These are phyloP conservation scores for Chelmon rostratus DNA, from an alignment of 2,797 vertebrate species.

Conservation along the genomic window DNA sequence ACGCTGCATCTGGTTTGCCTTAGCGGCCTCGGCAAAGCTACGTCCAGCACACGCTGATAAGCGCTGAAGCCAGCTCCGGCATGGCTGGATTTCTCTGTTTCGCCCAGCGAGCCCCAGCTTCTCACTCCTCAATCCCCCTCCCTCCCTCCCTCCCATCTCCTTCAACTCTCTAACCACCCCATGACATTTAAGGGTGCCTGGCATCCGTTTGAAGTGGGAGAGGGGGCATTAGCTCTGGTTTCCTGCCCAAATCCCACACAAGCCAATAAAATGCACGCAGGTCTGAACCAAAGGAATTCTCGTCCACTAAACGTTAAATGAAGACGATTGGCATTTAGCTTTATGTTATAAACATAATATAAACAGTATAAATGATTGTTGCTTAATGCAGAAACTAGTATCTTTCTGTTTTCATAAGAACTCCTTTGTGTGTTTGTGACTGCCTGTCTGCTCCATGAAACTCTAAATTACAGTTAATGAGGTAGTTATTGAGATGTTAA, in stretches of 20 bases:
- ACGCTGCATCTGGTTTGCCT: constrained; percentile 84
- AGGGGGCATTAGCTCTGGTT: constrained; percentile 87
- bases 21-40: constrained; percentile 71
- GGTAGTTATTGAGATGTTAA: constrained; percentile 25
- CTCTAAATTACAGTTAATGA: constrained; percentile 38
- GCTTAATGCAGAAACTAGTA: constrained; percentile 10
- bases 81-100: constrained; percentile 71
- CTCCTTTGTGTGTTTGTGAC: constrained; percentile 15
- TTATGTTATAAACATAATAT: constrained; percentile 36
- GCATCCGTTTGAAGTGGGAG: constrained; percentile 87
- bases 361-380: constrained; percentile 18
- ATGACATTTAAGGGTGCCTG: constrained; percentile 86
- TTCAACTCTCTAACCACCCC: constrained; percentile 79
- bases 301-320: constrained; percentile 76
- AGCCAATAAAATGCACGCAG: constrained; percentile 83
- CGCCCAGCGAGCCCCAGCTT: constrained; percentile 46
- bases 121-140: constrained; percentile 50
- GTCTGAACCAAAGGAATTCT: constrained; percentile 82
- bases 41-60: constrained; percentile 80
- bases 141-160: constrained; percentile 48
- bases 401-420: constrained; percentile 1
- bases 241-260: constrained; percentile 87
- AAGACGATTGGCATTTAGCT: constrained; percentile 74
- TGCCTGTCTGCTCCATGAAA: constrained; percentile 3
- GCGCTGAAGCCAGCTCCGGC: constrained; percentile 60